Base-by-base conservation (phyloP, 1,140 invertebrate genomes). In the Adelges cooleyi region DNA sequence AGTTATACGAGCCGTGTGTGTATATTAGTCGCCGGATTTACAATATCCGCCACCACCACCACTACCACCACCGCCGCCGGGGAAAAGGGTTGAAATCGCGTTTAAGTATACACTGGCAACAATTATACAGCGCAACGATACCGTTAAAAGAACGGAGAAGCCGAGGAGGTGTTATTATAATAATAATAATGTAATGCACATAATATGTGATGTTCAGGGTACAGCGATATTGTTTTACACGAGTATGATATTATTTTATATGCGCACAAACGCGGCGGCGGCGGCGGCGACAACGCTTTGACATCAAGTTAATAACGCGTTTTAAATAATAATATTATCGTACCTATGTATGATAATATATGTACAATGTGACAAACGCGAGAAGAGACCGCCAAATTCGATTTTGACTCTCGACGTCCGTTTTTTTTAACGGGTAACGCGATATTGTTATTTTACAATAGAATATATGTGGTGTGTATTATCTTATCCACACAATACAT, bases 61-160 rank as follows among this genome's bases (percentile, higher is more conserved):
- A 36, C 15, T n/a, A n/a, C 18, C 3, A 2, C 23, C 29, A 20
- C 13, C 38, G 36, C 11, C 8, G 33, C 15, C n/a, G n/a, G n/a
- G n/a, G 29, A 33, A 33, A 33, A 33, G 29, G 29, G 29, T 33
- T 33, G 29, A 33, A n/a, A 33, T 11, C 5, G 11, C 29, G 29
- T 33, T 33, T 5, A 6, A 33, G 29, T 11, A 11, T 33, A 11
- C 11, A n/a, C 13, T 6, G 18, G 52, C n/a, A 2, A 17, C 33
- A 40, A 54, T 54, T 54, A 54, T 13, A n/a, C n/a, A n/a, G 52
- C 38, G 22, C 40, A 54, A 54, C 23, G 52, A 54, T 54, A 54
- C 52, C 40, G n/a, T 56, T 56, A 42, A 56, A 42, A 56, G 29
- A 33, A 29, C n/a, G n/a, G 29, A 36, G 27, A 53, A 33, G 17